Evolutionary conservation across 2,888 invertebrate species (phyloP).

Genomic region (Cremastobaeus sp.): DNA sequence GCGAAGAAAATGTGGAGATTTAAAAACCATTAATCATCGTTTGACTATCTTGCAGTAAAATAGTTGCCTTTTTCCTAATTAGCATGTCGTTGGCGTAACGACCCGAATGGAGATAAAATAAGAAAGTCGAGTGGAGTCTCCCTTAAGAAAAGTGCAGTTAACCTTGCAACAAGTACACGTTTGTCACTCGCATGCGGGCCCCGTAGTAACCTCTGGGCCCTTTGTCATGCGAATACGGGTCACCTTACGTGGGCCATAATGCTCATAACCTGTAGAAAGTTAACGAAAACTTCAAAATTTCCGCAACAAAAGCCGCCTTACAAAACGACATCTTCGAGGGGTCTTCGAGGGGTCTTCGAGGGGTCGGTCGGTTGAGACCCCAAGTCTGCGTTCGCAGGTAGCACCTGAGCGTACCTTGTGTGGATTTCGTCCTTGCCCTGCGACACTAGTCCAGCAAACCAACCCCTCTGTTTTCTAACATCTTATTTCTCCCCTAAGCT

Average conservation of each 20-base stretch:
- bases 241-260: conserved; percentile 62
- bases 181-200: conserved; percentile 47
- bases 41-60: background rate
- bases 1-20: too few species aligned
- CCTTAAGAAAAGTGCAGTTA: conserved; percentile 44
- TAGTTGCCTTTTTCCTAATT: background rate
- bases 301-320: conserved; percentile 70
- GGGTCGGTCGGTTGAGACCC: too few species aligned
- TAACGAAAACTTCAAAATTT: conserved; percentile 70
- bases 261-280: conserved; percentile 62
- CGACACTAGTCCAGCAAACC: conserved; percentile 29
- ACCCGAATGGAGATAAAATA: conserved; percentile 3
- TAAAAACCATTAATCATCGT: too few species aligned
- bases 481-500: conserved; percentile 8
- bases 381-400: conserved; percentile 69
- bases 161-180: conserved; percentile 57
- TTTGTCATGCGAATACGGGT: conserved; percentile 57
- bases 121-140: conserved; percentile 25
- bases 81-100: conserved; percentile 7
- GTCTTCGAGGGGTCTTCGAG: too few species aligned
- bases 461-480: conserved; percentile 13
- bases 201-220: conserved; percentile 30
- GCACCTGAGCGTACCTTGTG: conserved; percentile 67
- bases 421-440: conserved; percentile 40
- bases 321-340: conserved; percentile 67